Conservation (phyloP, 2,797 vertebrate species). For the Okamejei kenojei region DNA sequence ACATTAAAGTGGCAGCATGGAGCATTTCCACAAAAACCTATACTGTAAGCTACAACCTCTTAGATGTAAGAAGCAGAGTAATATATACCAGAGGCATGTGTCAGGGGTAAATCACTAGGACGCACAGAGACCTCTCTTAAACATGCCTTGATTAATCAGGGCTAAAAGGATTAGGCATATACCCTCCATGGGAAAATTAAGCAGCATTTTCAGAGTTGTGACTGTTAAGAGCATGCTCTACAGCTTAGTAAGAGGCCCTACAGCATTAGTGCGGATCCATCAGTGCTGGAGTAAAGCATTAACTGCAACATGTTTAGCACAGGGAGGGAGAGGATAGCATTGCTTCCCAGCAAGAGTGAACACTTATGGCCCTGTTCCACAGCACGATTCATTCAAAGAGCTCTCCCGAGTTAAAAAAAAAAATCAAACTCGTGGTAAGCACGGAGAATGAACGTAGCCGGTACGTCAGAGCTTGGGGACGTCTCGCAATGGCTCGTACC, state of each 20-base stretch:
- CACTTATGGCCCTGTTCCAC: no score
- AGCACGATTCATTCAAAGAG: no score
- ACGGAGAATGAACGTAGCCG: no score
- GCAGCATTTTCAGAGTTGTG: background rate
- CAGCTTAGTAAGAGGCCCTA: background rate
- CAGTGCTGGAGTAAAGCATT: background rate
- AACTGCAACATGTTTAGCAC: background rate
- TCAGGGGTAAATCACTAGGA: background rate
- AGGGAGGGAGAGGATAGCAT: background rate
- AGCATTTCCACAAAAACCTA: background rate
- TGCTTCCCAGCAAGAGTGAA: background rate
- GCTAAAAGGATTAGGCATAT: constrained; percentile 5
- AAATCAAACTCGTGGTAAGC: no score
- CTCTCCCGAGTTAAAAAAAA: no score
- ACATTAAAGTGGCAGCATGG: background rate
- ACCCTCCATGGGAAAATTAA: background rate
- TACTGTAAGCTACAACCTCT: background rate
- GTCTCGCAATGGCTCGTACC: no score
- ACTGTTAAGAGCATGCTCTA: background rate
- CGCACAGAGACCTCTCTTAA: background rate
- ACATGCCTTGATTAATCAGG: background rate
- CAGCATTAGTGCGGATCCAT: background rate
- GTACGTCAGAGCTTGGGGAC: no score
- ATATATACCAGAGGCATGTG: background rate
- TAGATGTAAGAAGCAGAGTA: background rate